phyloP scores from a whole-genome alignment of 2,888 invertebrate genomes.

The Craniophora ligustri region DNA sequence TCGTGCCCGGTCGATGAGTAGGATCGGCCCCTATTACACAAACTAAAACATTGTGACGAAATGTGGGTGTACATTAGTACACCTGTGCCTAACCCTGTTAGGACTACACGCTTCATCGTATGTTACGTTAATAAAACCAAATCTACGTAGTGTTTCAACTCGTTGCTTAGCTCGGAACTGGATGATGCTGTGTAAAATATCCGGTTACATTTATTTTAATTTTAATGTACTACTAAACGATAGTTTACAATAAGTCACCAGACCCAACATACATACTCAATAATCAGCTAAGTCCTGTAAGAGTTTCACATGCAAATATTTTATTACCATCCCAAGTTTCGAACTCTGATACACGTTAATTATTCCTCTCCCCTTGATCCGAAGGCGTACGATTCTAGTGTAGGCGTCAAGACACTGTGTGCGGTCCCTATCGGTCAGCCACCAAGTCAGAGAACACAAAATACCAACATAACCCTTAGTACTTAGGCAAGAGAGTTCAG shows the following conservation, averaged over 20 bases:
- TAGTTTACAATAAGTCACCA: slow-evolving; percentile 10
- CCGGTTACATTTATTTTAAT: too few relatives aligned
- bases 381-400: slow-evolving; percentile 72
- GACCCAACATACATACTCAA: slow-evolving; percentile 31
- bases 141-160: too few relatives aligned
- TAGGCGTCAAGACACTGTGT: slow-evolving; percentile 79
- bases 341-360: slow-evolving; percentile 68
- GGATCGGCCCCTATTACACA: too few relatives aligned
- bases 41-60: too few relatives aligned
- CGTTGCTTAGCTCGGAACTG: too few relatives aligned
- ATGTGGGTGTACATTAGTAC: too few relatives aligned
- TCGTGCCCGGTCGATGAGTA: too few relatives aligned
- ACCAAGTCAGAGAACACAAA: slow-evolving; percentile 35
- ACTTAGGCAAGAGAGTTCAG: slow-evolving; percentile 35
- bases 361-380: slow-evolving; percentile 66
- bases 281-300: slow-evolving; percentile 27
- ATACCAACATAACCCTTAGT: slow-evolving; percentile 57
- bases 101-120: too few relatives aligned
- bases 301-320: slow-evolving; percentile 51
- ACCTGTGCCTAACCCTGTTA: too few relatives aligned
- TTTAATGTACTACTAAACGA: too few relatives aligned
- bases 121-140: too few relatives aligned
- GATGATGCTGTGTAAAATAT: too few relatives aligned
- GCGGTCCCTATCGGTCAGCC: slow-evolving; percentile 75
- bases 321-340: slow-evolving; percentile 47